Percentiles rank a stretch among this genome's conserved stretches.
These are phyloP conservation scores for Eupsittula cactorum DNA, from an alignment of 2,113 vertebrate species.

Conservation along the genomic window DNA sequence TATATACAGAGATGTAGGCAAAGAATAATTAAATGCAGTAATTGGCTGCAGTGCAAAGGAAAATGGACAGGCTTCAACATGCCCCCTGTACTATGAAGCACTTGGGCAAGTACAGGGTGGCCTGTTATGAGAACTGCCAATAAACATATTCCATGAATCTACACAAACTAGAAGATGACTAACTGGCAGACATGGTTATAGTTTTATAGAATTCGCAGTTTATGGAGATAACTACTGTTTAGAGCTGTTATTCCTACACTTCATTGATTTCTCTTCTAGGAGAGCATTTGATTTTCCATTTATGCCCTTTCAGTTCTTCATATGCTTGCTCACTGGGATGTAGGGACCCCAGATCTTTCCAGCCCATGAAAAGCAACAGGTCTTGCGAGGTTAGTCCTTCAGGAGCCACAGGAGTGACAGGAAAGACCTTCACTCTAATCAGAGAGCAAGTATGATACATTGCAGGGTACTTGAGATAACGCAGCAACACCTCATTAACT, in stretches of 20 bases:
- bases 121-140: conserved; percentile 41
- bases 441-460: neutral
- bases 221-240: neutral
- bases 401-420: neutral
- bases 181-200: neutral
- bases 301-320: neutral
- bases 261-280: neutral
- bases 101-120: conserved; percentile 4
- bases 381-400: neutral
- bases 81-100: conserved; percentile 23
- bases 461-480: neutral
- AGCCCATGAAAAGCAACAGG: neutral
- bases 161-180: conserved; percentile 18
- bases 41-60: neutral
- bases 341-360: neutral
- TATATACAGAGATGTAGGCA: neutral
- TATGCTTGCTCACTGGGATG: neutral
- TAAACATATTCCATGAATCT: conserved; percentile 36
- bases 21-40: conserved; percentile 26
- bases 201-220: neutral
- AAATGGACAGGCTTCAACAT: conserved; percentile 1
- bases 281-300: neutral
- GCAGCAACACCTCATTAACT: neutral
- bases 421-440: neutral
- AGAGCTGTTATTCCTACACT: neutral